Percentiles rank a stretch among this genome's conserved stretches.
Evolutionary conservation across 2,888 invertebrate species (phyloP).

Genomic region (Chymomyza amoena): DNA sequence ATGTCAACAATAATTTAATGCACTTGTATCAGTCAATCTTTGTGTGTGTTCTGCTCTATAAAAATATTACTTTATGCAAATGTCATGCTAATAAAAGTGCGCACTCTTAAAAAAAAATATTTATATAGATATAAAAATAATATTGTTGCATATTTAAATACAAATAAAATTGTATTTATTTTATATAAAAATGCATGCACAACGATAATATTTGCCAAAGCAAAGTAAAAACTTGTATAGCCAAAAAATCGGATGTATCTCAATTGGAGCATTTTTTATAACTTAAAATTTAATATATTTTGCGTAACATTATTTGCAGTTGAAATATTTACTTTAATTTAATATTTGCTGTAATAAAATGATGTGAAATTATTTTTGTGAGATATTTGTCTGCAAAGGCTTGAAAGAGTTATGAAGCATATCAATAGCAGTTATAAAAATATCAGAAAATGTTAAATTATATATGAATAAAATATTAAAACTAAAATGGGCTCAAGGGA

Average conservation of each 20-base stretch:
- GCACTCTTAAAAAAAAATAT: not conserved
- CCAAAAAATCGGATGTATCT: not conserved
- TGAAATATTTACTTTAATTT: too few relatives aligned
- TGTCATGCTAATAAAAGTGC: constrained; percentile 21
- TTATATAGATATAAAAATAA: not conserved
- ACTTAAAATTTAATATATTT: too few relatives aligned
- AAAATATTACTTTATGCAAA: constrained; percentile 57
- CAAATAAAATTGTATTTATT: not conserved
- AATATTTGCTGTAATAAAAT: too few relatives aligned
- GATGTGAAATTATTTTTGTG: too few relatives aligned
- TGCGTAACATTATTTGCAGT: too few relatives aligned
- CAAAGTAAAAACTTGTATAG: not conserved
- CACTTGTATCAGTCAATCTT: constrained; percentile 30
- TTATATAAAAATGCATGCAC: not conserved
- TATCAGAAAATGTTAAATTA: too few relatives aligned
- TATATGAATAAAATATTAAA: too few relatives aligned
- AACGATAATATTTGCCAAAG: not conserved
- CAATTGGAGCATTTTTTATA: not conserved
- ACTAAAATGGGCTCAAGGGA: too few relatives aligned
- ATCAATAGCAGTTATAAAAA: too few relatives aligned
- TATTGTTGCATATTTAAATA: not conserved
- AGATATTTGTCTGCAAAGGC: too few relatives aligned
- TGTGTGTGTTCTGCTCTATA: constrained; percentile 26
- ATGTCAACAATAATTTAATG: constrained; percentile 66
- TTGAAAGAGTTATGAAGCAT: too few relatives aligned